Evolutionary conservation across 2,113 vertebrate genomes (phyloP).

Genomic region (Chaetops frenatus): DNA sequence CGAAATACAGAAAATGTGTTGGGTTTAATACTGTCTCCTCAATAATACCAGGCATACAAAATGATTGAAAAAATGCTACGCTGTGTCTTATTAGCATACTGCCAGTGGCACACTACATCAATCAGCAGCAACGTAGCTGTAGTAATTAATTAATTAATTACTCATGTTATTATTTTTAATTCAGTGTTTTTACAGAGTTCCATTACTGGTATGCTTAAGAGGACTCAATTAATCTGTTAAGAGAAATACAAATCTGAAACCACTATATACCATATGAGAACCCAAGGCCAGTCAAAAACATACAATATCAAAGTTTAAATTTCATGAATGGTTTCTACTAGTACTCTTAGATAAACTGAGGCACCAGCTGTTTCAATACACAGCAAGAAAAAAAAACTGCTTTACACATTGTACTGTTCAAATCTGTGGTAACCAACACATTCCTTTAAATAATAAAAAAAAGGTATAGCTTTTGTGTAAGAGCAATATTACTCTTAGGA

Average conservation of each 20-base stretch:
- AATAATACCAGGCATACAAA: background rate
- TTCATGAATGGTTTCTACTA: background rate
- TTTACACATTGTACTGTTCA: background rate
- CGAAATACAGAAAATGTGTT: constrained; percentile 7
- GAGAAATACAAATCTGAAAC: background rate
- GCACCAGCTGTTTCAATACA: background rate
- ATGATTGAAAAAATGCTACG: background rate
- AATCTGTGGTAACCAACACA: constrained; percentile 31
- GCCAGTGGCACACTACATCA: background rate
- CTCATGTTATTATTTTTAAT: background rate
- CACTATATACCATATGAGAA: background rate
- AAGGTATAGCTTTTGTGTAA: background rate
- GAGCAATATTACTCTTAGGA: constrained; percentile 51
- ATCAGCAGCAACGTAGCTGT: background rate
- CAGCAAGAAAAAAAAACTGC: background rate
- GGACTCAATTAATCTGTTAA: background rate
- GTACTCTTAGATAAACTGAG: background rate
- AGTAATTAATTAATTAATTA: background rate
- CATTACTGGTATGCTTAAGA: background rate
- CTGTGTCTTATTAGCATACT: background rate
- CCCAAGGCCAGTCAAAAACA: background rate
- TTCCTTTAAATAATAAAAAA: constrained; percentile 4
- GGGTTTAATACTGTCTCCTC: background rate
- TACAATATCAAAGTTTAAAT: background rate
- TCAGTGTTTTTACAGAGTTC: background rate